phyloP scores from a whole-genome alignment of 2,113 vertebrate species.

The Bos indicus region DNA sequence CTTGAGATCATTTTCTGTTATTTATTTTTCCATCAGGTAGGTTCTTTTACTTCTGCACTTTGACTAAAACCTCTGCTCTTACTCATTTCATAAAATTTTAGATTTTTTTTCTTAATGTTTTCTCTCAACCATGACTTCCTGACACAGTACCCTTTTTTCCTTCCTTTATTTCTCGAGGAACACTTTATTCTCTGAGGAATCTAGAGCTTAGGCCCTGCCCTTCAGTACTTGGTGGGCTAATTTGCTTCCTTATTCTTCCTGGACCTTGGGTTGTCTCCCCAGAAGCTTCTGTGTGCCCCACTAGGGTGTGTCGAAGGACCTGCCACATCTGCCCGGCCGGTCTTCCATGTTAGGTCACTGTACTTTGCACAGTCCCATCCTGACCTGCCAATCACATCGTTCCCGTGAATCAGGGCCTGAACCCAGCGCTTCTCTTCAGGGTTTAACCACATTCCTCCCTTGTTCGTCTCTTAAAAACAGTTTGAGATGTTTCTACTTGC shows the following conservation, averaged over 20 bases:
- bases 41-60: neutral
- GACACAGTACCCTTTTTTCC: too few relatives aligned
- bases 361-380: accelerated
- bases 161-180: neutral
- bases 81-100: neutral
- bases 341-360: neutral
- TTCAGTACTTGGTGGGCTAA: neutral
- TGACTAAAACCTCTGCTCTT: neutral
- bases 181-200: neutral
- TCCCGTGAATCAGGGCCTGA: neutral
- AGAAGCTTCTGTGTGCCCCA: neutral
- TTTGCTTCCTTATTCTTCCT: accelerated
- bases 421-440: neutral
- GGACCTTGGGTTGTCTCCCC: neutral
- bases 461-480: neutral
- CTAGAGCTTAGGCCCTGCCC: neutral
- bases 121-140: neutral
- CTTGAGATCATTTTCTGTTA: neutral
- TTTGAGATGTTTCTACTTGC: neutral
- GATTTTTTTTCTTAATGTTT: neutral
- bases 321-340: neutral
- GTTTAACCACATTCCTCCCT: accelerated
- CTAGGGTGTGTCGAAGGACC: neutral
- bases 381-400: accelerated
- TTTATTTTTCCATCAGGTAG: neutral